Conservation (phyloP, 2,888 invertebrate species). For the Spilarctia lutea region DNA sequence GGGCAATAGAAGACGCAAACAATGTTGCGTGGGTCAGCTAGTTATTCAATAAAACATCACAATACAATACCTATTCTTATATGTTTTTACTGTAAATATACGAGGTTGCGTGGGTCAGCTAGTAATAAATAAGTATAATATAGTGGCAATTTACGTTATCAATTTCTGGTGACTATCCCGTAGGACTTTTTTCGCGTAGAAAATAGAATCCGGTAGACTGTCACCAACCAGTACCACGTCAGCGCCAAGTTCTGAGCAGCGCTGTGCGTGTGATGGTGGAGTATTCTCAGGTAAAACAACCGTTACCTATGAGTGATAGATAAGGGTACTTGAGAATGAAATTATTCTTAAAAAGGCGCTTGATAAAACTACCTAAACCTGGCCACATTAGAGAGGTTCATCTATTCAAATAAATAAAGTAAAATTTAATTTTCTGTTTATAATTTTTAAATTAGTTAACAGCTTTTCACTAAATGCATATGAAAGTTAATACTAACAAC, state of each 20-base stretch:
- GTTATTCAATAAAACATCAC: too few species aligned
- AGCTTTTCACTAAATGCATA: too few species aligned
- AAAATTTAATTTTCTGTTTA: too few species aligned
- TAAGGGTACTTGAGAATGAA: neutral
- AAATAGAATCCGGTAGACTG: conserved; percentile 62
- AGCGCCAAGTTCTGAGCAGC: conserved; percentile 78
- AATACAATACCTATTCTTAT: too few species aligned
- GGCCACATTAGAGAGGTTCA: neutral
- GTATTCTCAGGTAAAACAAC: conserved; percentile 77
- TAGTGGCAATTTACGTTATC: conserved; percentile 56
- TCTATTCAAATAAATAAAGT: neutral
- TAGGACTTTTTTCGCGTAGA: conserved; percentile 70
- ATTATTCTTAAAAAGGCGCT: neutral
- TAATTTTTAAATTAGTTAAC: too few species aligned
- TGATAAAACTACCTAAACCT: neutral
- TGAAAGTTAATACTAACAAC: too few species aligned
- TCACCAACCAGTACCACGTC: conserved; percentile 76
- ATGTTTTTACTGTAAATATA: too few species aligned
- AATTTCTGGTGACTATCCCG: conserved; percentile 63
- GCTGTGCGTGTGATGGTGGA: conserved; percentile 71
- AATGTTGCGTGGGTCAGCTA: too few species aligned
- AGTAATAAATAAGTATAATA: neutral
- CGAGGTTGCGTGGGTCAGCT: too few species aligned
- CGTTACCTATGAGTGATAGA: conserved; percentile 65
- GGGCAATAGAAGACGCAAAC: too few species aligned